Evolutionary conservation across 2,888 invertebrate genomes (phyloP).

Genomic region (Thecophora atra): DNA sequence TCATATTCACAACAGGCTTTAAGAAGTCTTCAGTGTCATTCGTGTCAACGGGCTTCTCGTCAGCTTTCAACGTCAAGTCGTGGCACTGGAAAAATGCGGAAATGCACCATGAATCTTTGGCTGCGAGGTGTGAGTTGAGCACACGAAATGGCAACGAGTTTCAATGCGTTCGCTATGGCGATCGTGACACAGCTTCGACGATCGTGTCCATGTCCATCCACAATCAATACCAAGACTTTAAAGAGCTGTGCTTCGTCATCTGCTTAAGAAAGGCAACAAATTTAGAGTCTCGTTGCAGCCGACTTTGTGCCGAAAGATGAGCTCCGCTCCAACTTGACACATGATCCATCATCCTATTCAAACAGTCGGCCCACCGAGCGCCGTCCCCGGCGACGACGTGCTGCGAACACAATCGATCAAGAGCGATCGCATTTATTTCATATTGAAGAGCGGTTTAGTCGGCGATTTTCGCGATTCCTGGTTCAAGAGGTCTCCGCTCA

Average conservation of each 20-base stretch:
- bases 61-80: too few species aligned
- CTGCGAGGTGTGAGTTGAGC: not conserved
- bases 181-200: not conserved
- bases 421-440: slow-evolving; percentile 14
- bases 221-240: not conserved
- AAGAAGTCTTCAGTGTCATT: too few species aligned
- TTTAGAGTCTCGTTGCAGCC: not conserved
- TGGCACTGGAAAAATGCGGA: not conserved
- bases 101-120: not conserved
- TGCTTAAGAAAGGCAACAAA: not conserved
- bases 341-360: slow-evolving; percentile 13
- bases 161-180: not conserved
- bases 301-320: not conserved
- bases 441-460: not conserved
- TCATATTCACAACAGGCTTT: too few species aligned
- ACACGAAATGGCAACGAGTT: not conserved
- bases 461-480: not conserved
- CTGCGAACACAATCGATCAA: not conserved
- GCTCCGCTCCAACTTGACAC: slow-evolving; percentile 6
- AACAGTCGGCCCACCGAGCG: not conserved
- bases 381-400: not conserved
- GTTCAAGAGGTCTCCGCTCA: not conserved
- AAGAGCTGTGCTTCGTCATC: slow-evolving; percentile 3
- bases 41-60: too few species aligned
- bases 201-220: not conserved